Conservation (phyloP, 2,797 vertebrate species). For the Hyperoplus immaculatus region DNA sequence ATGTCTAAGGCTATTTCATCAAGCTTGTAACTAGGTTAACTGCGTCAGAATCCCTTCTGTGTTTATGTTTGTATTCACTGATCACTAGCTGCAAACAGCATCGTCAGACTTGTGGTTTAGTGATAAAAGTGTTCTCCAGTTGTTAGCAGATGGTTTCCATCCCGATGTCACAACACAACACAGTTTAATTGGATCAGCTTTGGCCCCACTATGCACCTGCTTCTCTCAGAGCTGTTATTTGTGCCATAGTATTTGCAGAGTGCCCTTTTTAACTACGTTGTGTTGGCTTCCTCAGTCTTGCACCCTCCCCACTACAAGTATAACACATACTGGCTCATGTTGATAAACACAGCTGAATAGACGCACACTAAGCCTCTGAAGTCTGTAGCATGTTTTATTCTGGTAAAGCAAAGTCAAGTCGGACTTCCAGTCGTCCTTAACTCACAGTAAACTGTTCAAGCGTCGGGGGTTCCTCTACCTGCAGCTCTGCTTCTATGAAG, state of each 20-base stretch:
- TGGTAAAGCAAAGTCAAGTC: constrained; percentile 28
- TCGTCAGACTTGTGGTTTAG: constrained; percentile 26
- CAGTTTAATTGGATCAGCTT: constrained; percentile 39
- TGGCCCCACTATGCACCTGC: constrained; percentile 46
- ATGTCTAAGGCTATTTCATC: neutral
- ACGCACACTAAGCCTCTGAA: constrained; percentile 46
- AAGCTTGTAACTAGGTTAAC: neutral
- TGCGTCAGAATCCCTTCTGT: neutral
- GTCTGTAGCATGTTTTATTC: constrained; percentile 43
- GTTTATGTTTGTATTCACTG: constrained; percentile 5
- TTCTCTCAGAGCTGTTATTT: constrained; percentile 59
- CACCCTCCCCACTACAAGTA: constrained; percentile 21
- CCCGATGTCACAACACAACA: constrained; percentile 9
- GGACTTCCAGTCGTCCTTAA: constrained; percentile 12
- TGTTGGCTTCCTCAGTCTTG: constrained; percentile 64
- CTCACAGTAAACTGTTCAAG: neutral
- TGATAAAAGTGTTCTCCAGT: constrained; percentile 21
- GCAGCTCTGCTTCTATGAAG: constrained; percentile 41
- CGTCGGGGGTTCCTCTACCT: constrained; percentile 34
- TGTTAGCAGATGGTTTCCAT: constrained; percentile 47
- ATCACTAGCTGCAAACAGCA: constrained; percentile 1
- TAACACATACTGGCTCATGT: constrained; percentile 29
- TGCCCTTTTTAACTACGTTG: constrained; percentile 59
- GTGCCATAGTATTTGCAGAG: constrained; percentile 82
- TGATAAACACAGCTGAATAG: constrained; percentile 35